phyloP scores from a whole-genome alignment of 2,113 vertebrate species.

The Mirza zaza region DNA sequence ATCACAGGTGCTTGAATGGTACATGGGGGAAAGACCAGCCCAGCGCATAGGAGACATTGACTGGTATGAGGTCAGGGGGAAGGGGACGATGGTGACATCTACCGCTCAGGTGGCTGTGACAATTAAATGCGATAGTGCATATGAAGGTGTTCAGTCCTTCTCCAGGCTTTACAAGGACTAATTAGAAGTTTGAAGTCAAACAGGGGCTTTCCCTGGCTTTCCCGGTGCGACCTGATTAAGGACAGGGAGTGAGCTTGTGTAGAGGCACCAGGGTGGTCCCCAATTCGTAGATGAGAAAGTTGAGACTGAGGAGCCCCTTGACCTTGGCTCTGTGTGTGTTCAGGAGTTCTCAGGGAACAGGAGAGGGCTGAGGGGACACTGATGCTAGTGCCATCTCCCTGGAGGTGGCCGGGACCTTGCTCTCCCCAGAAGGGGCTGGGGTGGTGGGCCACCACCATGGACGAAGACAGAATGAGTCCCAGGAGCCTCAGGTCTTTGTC shows the following conservation, averaged over 20 bases:
- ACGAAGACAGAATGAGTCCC: neutral
- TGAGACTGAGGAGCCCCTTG: neutral
- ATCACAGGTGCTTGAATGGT: neutral
- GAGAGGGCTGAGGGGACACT: neutral
- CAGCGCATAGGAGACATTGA: fast-evolving
- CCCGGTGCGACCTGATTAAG: neutral
- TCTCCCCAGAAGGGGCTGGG: neutral
- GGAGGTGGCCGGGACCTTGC: neutral
- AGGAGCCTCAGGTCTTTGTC: neutral
- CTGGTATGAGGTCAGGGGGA: too few relatives aligned
- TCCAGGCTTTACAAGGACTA: neutral
- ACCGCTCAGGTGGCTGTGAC: neutral
- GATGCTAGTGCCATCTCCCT: neutral
- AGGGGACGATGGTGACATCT: neutral
- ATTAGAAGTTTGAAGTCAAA: neutral
- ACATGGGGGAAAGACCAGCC: neutral
- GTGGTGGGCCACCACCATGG: neutral
- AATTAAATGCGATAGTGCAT: neutral
- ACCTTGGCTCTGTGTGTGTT: neutral
- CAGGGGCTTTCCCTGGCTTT: neutral
- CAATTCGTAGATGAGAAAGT: neutral
- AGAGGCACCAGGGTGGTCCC: too few relatives aligned
- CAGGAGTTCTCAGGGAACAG: neutral
- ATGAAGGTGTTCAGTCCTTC: neutral
- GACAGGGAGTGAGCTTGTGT: neutral